Percentiles rank a stretch among this genome's conserved stretches.
Conservation (phyloP, 2,888 invertebrate species). For the Lymantria monacha region DNA sequence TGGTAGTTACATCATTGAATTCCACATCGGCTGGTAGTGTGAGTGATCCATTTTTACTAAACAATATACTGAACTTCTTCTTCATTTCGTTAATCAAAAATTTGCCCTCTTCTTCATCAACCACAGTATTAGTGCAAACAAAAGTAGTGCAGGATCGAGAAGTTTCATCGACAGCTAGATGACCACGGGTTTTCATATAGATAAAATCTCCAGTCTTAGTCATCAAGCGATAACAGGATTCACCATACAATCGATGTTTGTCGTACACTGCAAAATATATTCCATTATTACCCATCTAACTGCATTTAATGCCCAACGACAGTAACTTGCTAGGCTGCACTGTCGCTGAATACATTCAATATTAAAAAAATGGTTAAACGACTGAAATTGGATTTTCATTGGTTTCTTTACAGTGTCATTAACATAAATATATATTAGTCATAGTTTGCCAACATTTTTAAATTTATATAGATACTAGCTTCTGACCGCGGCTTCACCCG, state of each 20-base stretch:
- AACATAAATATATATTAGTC: no score
- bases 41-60: slow-evolving; percentile 40
- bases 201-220: slow-evolving; percentile 91
- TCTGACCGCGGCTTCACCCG: no score
- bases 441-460: no score
- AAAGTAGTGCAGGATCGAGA: slow-evolving; percentile 90
- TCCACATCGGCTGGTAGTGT: slow-evolving; percentile 29
- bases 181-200: slow-evolving; percentile 91
- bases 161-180: slow-evolving; percentile 87
- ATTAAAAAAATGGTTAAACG: no score
- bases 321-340: not conserved
- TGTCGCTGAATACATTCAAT: no score
- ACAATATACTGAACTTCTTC: slow-evolving; percentile 84
- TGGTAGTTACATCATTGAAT: slow-evolving; percentile 38
- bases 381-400: no score
- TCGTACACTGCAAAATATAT: slow-evolving; percentile 84
- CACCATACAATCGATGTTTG: slow-evolving; percentile 88
- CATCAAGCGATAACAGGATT: slow-evolving; percentile 91
- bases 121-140: slow-evolving; percentile 91
- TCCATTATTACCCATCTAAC: not conserved
- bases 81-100: slow-evolving; percentile 88
- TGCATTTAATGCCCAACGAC: not conserved
- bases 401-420: no score
- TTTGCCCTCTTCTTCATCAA: slow-evolving; percentile 87
- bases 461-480: no score